Base-by-base conservation (phyloP, 2,797 vertebrate genomes). In the Aythya fuligula region DNA sequence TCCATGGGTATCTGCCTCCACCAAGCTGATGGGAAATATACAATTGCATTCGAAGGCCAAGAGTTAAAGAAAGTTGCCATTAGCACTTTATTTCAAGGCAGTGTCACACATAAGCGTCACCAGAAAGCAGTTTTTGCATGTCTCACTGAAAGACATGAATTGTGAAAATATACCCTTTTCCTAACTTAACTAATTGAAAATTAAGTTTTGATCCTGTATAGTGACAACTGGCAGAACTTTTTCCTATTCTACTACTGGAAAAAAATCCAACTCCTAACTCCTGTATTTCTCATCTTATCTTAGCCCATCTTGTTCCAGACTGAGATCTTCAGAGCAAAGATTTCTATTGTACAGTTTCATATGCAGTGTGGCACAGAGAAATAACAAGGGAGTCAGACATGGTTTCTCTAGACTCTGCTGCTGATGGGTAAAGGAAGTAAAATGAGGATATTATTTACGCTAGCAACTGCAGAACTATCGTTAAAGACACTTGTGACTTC, bases 361-460 rank as follows among this genome's bases (percentile, higher is more conserved):
- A 51, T 65, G 54, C 82, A 78, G 47, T 43, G 60, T 58, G 64
- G 77, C 73, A 61, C 45, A 45, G 70, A 85, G 60, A 90, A 92
- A 65, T 89, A 95, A 85, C 74, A 89, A 83, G 54, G 88, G 61
- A 95, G 84, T 67, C 74, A 81, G 80, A 79, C 39, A 64, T 74
- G 83, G 20, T 64, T 91, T 90, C 90, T 95, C 91, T 73, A 82
- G 72, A 80, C 87, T 94, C 71, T 71, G 69, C 65, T 87, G 85
- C 60, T 88, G 83, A 79, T 91, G 73, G 94, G 65, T 81, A 92
- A 90, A 93, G 90, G 91, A 96, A 96, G 87, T 93, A 95, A 83
- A 95, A 84, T 78, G 84, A 93, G 80, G 69, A 82, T 92, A 95
- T 95, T 76, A 94, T 73, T 92, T 92, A 94, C 89, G 91, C 96